Evolutionary conservation across 2,797 vertebrate species (phyloP).

Genomic region (Acanthornis magna): DNA sequence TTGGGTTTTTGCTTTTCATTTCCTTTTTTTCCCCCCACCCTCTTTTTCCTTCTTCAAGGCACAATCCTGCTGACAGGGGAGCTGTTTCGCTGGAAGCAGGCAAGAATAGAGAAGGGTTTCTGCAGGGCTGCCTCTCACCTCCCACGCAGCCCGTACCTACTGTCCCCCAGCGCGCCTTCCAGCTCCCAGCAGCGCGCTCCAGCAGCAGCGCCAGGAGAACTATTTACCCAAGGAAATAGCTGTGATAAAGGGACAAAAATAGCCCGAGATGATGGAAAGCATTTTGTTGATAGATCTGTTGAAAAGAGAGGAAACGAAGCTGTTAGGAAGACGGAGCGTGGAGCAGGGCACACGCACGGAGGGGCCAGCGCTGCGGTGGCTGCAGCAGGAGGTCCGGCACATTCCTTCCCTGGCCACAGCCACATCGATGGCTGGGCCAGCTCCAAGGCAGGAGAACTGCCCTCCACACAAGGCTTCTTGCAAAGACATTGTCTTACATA

Average conservation of each 20-base stretch:
- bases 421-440: neutral
- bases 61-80: neutral
- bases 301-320: constrained; percentile 75
- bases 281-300: constrained; percentile 51
- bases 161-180: neutral
- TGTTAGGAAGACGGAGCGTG: constrained; percentile 57
- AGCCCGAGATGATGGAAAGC: constrained; percentile 67
- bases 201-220: constrained; percentile 61
- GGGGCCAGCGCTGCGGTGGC: neutral
- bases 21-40: rapidly evolving
- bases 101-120: neutral
- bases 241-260: constrained; percentile 80
- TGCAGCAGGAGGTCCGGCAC: neutral
- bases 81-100: neutral
- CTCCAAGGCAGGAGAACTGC: neutral
- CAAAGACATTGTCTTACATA: neutral
- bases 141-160: constrained; percentile 17
- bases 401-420: neutral
- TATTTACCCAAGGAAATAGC: constrained; percentile 76
- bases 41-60: neutral
- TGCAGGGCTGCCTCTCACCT: neutral
- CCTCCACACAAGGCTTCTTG: neutral
- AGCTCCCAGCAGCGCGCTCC: neutral
- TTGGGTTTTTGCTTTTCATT: too few relatives aligned
- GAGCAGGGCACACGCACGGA: neutral